These are phyloP conservation scores for Oncorhynchus mykiss DNA, from an alignment of 2,113 vertebrate species.

Conservation along the genomic window DNA sequence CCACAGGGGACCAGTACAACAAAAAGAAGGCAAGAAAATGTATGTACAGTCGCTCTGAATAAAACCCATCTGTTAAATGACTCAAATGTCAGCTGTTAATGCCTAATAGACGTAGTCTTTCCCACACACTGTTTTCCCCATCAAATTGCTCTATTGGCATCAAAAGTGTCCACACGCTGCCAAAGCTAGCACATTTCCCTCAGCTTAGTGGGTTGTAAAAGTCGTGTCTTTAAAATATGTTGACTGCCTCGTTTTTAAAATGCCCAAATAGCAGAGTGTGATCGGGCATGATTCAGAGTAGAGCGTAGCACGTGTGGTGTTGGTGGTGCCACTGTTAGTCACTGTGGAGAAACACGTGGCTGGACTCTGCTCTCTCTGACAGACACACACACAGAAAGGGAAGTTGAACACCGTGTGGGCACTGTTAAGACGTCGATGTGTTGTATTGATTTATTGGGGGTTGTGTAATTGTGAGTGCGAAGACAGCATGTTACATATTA, in stretches of 20 bases:
- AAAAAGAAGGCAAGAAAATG: too few relatives aligned
- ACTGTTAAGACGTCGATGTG: constrained; percentile 4
- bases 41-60: too few relatives aligned
- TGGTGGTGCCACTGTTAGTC: not conserved
- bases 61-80: not conserved
- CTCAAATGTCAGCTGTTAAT: not conserved
- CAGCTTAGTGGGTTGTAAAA: too few relatives aligned
- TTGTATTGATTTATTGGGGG: not conserved
- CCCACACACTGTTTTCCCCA: not conserved
- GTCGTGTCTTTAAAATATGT: too few relatives aligned
- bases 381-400: not conserved
- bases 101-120: too few relatives aligned
- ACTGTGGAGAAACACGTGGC: not conserved
- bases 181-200: too few relatives aligned
- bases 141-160: too few relatives aligned
- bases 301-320: not conserved
- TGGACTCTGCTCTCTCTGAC: not conserved
- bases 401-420: not conserved
- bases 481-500: too few relatives aligned
- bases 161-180: too few relatives aligned
- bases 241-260: too few relatives aligned
- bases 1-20: too few relatives aligned
- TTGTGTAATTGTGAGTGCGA: not conserved
- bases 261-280: too few relatives aligned
- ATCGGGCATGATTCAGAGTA: not conserved